Base-by-base conservation (phyloP, 1,140 invertebrate genomes). In the Drosophila subobscura region DNA sequence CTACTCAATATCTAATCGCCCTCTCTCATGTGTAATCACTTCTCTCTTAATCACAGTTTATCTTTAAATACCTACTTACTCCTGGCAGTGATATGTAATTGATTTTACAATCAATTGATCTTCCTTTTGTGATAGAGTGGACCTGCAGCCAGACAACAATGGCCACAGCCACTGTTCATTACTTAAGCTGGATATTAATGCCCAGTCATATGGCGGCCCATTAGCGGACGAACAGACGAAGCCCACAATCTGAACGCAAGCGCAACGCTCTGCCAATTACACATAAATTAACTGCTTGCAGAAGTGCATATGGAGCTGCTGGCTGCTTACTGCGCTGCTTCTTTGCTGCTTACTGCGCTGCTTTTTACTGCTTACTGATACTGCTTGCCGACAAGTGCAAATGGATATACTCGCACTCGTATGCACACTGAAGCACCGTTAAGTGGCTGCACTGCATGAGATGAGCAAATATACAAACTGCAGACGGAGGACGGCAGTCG, bases 261-360 rank as follows among this genome's bases (percentile, higher is more conserved):
- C 79, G 81, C 66, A 86, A 74, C 81, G 81, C 83, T 88, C 80
- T 63, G 81, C 77, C 81, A 86, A 86, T 86, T 86, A 88, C 74
- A 71, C 78, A 85, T 86, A 76, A 86, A 88, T 86, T 88, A 86
- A 88, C 65, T 66, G 81, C 65, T 37, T 37, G 12, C 33, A 37
- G 33, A 10, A 12, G 33, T 20, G 16, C 16, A 20, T 12, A 37
- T 10, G 25, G 5, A 27, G 29, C 29, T 33, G 8, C 29, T 27
- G 25, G 0, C 29, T 33, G 29, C 79, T 83, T 77, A 78, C 2
- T 29, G 5, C 27, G 16, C 16, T 20, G 16, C 16, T 20, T 20
- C 16, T 20, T 2, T 10, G 8, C 33, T 37, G 33, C 33, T 37
- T 37, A 12, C 33, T 37, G 33, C 33, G 33, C 3, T 37, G 33